Conservation (phyloP, 2,888 invertebrate genomes). For the Cryptocephalus primarius region DNA sequence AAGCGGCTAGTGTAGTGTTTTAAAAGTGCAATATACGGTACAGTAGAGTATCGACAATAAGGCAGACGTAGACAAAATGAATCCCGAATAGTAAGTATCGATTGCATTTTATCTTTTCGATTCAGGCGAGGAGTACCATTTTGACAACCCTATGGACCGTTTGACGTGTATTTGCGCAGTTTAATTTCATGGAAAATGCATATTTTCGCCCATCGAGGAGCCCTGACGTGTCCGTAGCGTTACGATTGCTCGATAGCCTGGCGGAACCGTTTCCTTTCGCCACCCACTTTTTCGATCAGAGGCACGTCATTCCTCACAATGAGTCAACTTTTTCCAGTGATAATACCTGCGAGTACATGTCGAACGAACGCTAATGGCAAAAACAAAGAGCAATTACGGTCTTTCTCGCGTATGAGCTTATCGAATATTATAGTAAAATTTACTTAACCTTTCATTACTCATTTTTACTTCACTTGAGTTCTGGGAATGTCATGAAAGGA, state of each 20-base stretch:
- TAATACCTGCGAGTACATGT: background rate
- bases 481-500: too few species aligned
- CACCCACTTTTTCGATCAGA: slow-evolving; percentile 16
- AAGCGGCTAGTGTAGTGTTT: slow-evolving; percentile 17
- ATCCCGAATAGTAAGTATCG: slow-evolving; percentile 75
- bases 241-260: too few species aligned
- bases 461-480: too few species aligned
- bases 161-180: slow-evolving; percentile 17
- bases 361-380: too few species aligned
- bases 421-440: too few species aligned
- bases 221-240: too few species aligned
- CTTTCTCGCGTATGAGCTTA: too few species aligned
- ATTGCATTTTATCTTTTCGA: slow-evolving; percentile 28
- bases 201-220: background rate
- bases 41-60: slow-evolving; percentile 6
- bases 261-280: slow-evolving; percentile 23
- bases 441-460: too few species aligned
- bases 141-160: slow-evolving; percentile 19
- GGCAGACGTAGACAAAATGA: slow-evolving; percentile 42
- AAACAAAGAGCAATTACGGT: too few species aligned
- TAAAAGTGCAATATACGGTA: slow-evolving; percentile 14
- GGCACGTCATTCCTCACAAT: slow-evolving; percentile 20
- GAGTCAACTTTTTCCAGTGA: slow-evolving; percentile 18
- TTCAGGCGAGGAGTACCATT: slow-evolving; percentile 10
- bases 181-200: background rate